Conservation (phyloP, 2,797 vertebrate genomes). For the Alfaro cultratus region DNA sequence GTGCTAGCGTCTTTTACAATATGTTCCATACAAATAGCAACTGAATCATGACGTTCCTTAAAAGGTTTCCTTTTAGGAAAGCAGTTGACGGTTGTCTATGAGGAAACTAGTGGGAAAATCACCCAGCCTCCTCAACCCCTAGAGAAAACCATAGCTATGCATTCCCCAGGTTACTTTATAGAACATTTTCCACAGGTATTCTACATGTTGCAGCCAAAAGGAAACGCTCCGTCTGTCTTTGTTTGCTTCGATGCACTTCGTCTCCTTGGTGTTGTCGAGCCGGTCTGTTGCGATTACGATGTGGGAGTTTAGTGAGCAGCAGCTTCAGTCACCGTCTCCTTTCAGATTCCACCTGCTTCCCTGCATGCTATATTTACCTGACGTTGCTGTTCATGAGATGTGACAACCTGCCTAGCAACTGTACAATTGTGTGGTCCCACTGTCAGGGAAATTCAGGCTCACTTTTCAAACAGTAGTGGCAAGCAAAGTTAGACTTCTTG, state of each 20-base stretch:
- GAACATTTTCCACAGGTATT: neutral
- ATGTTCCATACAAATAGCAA: no score
- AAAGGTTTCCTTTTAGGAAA: neutral
- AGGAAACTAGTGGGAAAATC: neutral
- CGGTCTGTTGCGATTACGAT: neutral
- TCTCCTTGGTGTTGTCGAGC: neutral
- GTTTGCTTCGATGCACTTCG: neutral
- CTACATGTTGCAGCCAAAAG: neutral
- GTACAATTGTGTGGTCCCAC: neutral
- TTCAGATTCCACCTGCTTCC: neutral
- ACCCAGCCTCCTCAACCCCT: neutral
- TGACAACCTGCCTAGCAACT: neutral
- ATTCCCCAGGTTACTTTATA: neutral
- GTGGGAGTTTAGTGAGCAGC: neutral
- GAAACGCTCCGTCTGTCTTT: neutral
- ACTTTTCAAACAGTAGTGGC: neutral
- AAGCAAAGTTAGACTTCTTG: neutral
- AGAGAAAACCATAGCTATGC: neutral
- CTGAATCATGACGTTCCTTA: no score
- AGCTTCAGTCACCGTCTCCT: neutral
- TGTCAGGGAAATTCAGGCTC: neutral
- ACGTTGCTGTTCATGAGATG: constrained; percentile 8
- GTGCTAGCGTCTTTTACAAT: no score
- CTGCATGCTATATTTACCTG: neutral
- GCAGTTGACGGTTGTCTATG: neutral